Conservation (phyloP, 2,888 invertebrate species). For the Metalampra italica region DNA sequence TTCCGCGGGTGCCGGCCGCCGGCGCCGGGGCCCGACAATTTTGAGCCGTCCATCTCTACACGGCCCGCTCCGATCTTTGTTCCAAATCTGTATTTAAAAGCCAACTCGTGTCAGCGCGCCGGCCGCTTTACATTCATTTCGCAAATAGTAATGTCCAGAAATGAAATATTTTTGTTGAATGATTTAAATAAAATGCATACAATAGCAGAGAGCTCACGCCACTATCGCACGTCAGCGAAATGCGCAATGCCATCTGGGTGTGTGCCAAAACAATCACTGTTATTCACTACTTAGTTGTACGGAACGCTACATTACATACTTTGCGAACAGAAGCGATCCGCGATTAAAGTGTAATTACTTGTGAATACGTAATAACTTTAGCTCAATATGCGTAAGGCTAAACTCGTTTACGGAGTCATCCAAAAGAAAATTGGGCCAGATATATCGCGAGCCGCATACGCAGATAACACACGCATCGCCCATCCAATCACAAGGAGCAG, state of each 20-base stretch:
- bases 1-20: slow-evolving; percentile 65
- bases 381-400: slow-evolving; percentile 33
- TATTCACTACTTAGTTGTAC: slow-evolving; percentile 64
- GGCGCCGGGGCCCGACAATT: slow-evolving; percentile 63
- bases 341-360: slow-evolving; percentile 30
- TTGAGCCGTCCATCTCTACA: slow-evolving; percentile 43
- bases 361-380: slow-evolving; percentile 22
- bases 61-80: slow-evolving; percentile 24
- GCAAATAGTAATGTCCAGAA: not conserved
- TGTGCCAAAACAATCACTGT: slow-evolving; percentile 74
- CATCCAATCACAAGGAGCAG: slow-evolving; percentile 69
- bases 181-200: slow-evolving; percentile 14
- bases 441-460: slow-evolving; percentile 56
- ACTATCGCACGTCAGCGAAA: slow-evolving; percentile 56
- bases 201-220: slow-evolving; percentile 25
- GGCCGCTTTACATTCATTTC: slow-evolving; percentile 6
- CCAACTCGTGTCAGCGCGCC: slow-evolving; percentile 29
- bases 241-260: slow-evolving; percentile 67
- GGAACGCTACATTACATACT: slow-evolving; percentile 15
- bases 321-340: slow-evolving; percentile 15
- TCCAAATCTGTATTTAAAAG: slow-evolving; percentile 34
- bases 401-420: slow-evolving; percentile 46
- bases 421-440: slow-evolving; percentile 66
- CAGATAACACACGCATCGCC: slow-evolving; percentile 73
- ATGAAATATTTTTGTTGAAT: slow-evolving; percentile 3